These are phyloP conservation scores for Octodon degus DNA, from an alignment of 2,113 vertebrate species.

Conservation along the genomic window DNA sequence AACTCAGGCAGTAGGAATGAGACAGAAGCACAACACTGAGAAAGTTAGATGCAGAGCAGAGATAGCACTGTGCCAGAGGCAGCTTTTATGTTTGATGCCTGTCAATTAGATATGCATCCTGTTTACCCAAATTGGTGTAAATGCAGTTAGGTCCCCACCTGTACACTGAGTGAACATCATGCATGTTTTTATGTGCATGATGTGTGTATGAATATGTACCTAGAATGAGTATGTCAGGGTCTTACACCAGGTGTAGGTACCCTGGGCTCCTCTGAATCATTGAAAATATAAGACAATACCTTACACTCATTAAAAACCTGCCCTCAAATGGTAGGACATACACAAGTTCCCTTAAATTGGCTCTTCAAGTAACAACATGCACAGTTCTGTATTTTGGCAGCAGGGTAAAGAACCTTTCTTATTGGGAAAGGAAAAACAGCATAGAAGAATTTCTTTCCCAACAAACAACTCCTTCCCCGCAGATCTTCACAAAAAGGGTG, in stretches of 20 bases:
- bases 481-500: background rate
- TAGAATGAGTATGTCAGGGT: background rate
- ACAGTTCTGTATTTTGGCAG: background rate
- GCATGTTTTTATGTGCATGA: background rate
- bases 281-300: background rate
- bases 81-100: background rate
- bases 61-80: background rate
- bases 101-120: conserved; percentile 28
- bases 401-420: background rate
- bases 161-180: background rate
- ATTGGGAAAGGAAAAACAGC: background rate
- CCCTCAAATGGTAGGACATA: background rate
- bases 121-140: background rate
- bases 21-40: background rate
- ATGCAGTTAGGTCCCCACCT: background rate
- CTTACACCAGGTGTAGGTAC: background rate
- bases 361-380: background rate
- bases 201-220: background rate
- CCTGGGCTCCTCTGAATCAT: background rate
- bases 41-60: background rate
- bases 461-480: background rate
- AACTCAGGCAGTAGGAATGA: background rate
- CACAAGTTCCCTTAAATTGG: background rate
- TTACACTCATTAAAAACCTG: background rate
- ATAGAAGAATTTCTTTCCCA: background rate